These are phyloP conservation scores for Lates calcarifer DNA, from an alignment of 2,113 vertebrate species.

Conservation along the genomic window DNA sequence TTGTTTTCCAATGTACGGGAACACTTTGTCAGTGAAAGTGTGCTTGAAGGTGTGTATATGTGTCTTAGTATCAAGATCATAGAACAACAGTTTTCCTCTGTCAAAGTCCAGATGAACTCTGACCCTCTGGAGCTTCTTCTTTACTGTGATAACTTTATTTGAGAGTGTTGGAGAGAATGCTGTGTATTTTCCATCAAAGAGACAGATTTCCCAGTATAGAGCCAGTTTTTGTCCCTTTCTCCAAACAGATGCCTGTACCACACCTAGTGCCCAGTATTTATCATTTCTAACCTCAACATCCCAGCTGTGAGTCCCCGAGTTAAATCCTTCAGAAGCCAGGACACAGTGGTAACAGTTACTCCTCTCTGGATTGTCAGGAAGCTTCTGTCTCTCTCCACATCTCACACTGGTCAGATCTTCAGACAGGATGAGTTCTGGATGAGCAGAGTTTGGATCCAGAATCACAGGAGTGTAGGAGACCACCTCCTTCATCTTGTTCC, in stretches of 20 bases:
- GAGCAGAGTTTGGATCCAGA: conserved; percentile 43
- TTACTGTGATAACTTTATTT: neutral
- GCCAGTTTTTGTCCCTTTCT: neutral
- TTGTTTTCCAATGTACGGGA: neutral
- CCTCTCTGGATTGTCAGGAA: conserved; percentile 34
- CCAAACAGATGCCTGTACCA: neutral
- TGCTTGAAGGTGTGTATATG: conserved; percentile 19
- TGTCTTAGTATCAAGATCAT: neutral
- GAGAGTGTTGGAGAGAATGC: neutral
- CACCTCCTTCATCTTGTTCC: conserved; percentile 39
- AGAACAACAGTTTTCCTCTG: conserved; percentile 17
- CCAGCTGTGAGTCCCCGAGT: conserved; percentile 41
- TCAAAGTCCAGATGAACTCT: conserved; percentile 26
- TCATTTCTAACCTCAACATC: neutral
- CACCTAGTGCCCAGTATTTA: neutral
- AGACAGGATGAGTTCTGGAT: conserved; percentile 21
- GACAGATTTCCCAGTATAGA: neutral
- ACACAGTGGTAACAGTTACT: neutral
- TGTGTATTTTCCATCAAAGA: neutral
- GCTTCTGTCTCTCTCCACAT: neutral
- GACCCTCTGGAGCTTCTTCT: conserved; percentile 9
- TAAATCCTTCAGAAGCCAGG: conserved; percentile 28
- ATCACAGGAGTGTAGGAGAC: conserved; percentile 36
- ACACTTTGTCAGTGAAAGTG: conserved; percentile 11
- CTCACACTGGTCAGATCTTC: conserved; percentile 34